These are phyloP conservation scores for Chionis minor DNA, from an alignment of 2,113 vertebrate genomes.

Conservation along the genomic window DNA sequence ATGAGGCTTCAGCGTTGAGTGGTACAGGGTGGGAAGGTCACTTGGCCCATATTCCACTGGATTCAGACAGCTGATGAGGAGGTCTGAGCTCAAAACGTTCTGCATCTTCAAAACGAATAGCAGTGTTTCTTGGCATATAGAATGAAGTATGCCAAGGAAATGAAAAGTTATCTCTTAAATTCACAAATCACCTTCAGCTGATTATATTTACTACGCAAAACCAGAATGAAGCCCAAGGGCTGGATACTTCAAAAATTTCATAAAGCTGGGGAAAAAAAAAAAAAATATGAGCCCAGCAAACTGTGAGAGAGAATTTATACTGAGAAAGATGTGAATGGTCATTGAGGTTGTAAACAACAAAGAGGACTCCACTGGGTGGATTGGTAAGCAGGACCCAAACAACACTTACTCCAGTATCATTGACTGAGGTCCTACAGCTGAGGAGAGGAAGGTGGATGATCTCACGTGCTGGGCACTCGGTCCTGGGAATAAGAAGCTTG, in stretches of 20 bases:
- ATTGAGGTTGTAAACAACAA: neutral
- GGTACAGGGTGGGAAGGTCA: neutral
- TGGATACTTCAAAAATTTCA: neutral
- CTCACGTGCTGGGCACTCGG: accelerated
- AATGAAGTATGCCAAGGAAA: neutral
- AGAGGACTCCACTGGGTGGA: neutral
- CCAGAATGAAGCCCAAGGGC: neutral
- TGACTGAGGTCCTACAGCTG: neutral
- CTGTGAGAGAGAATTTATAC: neutral
- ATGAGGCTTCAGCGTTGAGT: neutral
- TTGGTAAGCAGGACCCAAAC: neutral
- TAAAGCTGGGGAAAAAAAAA: neutral
- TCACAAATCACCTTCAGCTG: neutral
- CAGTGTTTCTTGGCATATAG: neutral
- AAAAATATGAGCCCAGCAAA: neutral
- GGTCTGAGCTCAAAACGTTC: neutral
- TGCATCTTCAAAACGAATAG: neutral
- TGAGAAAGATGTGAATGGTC: neutral
- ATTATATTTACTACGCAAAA: neutral
- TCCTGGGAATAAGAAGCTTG: neutral
- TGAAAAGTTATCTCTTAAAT: neutral
- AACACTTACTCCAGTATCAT: accelerated
- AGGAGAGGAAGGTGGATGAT: no score
- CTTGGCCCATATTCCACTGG: neutral
- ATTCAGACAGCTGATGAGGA: neutral